phyloP scores from a whole-genome alignment of 2,888 invertebrate species.

The Monochamus alternatus region DNA sequence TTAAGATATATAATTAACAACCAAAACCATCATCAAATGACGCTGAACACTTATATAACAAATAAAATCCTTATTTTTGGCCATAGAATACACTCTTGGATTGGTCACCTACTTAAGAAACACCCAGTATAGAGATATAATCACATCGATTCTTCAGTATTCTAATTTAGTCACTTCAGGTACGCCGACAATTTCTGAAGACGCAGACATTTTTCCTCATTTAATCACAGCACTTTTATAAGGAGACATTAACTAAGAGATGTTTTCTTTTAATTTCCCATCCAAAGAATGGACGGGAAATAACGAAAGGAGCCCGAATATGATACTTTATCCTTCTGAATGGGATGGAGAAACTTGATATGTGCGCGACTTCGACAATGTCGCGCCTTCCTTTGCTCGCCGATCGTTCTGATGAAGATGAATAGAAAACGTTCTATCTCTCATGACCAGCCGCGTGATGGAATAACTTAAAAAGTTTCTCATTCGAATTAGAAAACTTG shows the following conservation, averaged over 20 bases:
- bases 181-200: not conserved
- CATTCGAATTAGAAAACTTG: slow-evolving; percentile 30
- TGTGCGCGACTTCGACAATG: slow-evolving; percentile 20
- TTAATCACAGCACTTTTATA: not conserved
- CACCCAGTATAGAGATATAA: too few relatives aligned
- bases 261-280: slow-evolving; percentile 1
- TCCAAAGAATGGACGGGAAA: not conserved
- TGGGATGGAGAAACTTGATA: slow-evolving; percentile 18
- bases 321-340: slow-evolving; percentile 28
- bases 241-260: not conserved
- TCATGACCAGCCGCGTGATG: slow-evolving; percentile 24
- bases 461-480: slow-evolving; percentile 25
- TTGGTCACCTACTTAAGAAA: too few relatives aligned
- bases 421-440: slow-evolving; percentile 31
- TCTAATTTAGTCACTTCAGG: too few relatives aligned
- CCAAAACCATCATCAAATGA: too few relatives aligned
- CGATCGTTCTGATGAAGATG: slow-evolving; percentile 27
- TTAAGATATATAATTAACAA: too few relatives aligned
- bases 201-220: not conserved
- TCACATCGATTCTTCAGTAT: too few relatives aligned
- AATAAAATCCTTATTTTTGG: too few relatives aligned
- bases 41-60: too few relatives aligned
- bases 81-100: too few relatives aligned
- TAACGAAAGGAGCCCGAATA: slow-evolving; percentile 22
- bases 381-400: slow-evolving; percentile 8